These are phyloP conservation scores for Drosophila equinoxialis DNA, from an alignment of 1,140 invertebrate species.

Conservation along the genomic window DNA sequence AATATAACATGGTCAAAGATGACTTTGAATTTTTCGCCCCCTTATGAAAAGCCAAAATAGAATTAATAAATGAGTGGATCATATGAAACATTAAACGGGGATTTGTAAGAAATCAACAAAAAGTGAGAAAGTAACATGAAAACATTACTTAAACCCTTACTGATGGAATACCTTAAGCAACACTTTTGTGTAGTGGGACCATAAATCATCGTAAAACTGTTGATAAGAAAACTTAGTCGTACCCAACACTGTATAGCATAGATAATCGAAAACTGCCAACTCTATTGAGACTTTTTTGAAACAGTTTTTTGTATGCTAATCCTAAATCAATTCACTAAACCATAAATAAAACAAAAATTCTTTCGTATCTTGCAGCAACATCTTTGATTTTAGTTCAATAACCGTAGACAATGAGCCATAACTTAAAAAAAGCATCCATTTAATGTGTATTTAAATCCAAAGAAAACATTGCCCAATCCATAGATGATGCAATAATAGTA, in stretches of 20 bases:
- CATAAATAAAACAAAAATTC: conserved; percentile 26
- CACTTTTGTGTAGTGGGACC: not conserved
- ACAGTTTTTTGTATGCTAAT: not conserved
- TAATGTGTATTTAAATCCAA: conserved; percentile 55
- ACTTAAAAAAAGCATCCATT: conserved; percentile 28
- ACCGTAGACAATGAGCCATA: conserved; percentile 37
- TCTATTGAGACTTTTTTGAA: not conserved
- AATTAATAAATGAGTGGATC: conserved; percentile 13
- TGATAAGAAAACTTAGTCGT: not conserved
- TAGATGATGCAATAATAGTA: conserved; percentile 55
- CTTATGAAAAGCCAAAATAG: not conserved
- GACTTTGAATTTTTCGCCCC: not conserved
- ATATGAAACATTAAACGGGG: not conserved
- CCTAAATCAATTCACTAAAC: conserved; percentile 2
- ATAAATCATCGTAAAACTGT: not conserved
- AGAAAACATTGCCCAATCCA: conserved; percentile 53
- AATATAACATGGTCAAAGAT: conserved; percentile 4
- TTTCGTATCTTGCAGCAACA: conserved; percentile 17
- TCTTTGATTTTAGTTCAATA: conserved; percentile 30
- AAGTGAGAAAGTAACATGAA: not conserved
- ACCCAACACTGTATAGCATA: not conserved
- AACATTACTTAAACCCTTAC: not conserved
- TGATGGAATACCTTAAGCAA: not conserved
- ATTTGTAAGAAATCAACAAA: not conserved
- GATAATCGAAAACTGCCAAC: too few relatives aligned